Evolutionary conservation across 2,797 vertebrate genomes (phyloP).

Genomic region (Mus spretus): DNA sequence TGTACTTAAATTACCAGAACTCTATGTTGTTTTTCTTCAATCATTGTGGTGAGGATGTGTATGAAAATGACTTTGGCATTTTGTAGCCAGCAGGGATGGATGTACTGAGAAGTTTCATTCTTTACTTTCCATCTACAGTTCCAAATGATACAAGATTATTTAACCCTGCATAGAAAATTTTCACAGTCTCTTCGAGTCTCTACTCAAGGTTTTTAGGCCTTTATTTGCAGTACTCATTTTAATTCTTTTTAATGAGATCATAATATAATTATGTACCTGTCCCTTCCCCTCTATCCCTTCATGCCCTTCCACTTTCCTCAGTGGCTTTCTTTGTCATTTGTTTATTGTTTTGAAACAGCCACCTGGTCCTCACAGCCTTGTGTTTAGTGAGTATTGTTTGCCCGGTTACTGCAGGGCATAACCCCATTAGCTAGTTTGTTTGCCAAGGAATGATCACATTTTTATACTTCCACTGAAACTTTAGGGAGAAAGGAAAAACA

Average conservation of each 20-base stretch:
- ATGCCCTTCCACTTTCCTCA: background rate
- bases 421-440: background rate
- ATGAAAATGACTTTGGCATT: background rate
- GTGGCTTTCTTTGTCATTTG: background rate
- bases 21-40: background rate
- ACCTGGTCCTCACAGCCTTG: background rate
- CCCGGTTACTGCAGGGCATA: background rate
- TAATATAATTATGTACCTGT: background rate
- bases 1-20: background rate
- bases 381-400: background rate
- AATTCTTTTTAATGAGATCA: background rate
- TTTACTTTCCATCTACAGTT: background rate
- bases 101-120: background rate
- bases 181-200: background rate
- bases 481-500: background rate
- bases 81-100: background rate
- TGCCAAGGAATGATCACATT: background rate
- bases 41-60: background rate
- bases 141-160: conserved; percentile 13
- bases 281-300: background rate
- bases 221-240: background rate
- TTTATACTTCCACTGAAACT: conserved; percentile 33
- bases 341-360: background rate
- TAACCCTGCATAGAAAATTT: background rate
- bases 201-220: background rate